Percentiles rank a stretch among this genome's conserved stretches.
These are phyloP conservation scores for Hydrotaea diabolus DNA, from an alignment of 2,888 invertebrate genomes.

Conservation along the genomic window DNA sequence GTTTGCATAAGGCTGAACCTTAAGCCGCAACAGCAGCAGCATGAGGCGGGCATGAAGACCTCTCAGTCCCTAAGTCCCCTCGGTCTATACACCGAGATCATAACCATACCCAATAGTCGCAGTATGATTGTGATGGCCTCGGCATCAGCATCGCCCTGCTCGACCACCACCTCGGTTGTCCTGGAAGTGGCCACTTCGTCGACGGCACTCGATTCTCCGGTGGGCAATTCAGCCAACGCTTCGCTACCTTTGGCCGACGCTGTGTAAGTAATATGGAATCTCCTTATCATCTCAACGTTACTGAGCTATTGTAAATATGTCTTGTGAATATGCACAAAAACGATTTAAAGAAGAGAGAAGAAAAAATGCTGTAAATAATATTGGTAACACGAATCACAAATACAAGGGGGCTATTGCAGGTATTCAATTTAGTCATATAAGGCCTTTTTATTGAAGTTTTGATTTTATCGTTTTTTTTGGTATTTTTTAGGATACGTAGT, in stretches of 20 bases:
- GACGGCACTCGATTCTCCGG: neutral
- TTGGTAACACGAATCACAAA: conserved; percentile 47
- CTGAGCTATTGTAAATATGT: neutral
- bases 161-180: conserved; percentile 67
- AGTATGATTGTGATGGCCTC: conserved; percentile 78
- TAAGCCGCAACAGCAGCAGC: conserved; percentile 75
- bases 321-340: conserved; percentile 3
- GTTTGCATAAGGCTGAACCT: conserved; percentile 52
- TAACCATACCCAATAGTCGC: conserved; percentile 78
- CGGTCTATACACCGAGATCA: conserved; percentile 72
- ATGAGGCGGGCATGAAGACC: conserved; percentile 75
- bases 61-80: conserved; percentile 80
- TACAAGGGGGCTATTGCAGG: conserved; percentile 67
- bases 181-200: conserved; percentile 75
- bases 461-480: neutral
- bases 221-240: neutral
- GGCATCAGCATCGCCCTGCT: conserved; percentile 68
- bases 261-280: neutral
- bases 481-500: too few relatives aligned
- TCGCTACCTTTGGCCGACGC: conserved; percentile 14
- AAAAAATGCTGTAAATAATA: conserved; percentile 53
- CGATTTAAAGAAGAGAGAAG: neutral
- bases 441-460: conserved; percentile 11
- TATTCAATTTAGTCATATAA: conserved; percentile 54
- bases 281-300: neutral